Evolutionary conservation across 2,113 vertebrate species (phyloP), one percentile per base, ranked within the genome.

Genomic region (Pholis gunnellus): DNA sequence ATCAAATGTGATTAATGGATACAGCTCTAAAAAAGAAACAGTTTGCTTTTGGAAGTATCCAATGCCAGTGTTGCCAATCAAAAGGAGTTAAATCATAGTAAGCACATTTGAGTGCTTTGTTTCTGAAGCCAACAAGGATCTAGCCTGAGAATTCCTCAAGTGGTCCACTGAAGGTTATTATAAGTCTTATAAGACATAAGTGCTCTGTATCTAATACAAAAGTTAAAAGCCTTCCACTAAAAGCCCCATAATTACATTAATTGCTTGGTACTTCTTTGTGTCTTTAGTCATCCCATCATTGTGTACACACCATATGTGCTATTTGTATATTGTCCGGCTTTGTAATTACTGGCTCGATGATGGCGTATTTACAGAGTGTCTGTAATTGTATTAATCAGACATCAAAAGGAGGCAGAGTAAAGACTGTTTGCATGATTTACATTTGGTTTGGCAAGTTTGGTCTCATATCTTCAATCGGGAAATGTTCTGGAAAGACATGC

Each of bases 321-420:
- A 44, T 90, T 85, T 84, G 69, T 75, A 75, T 81, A 79, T 61
- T 72, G 64, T 85, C 56, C 75, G 73, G 22, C 48, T 89, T 84
- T 75, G 78, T 78, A 72, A 84, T 76, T 67, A 84, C 78, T 73
- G 57, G 48, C 72, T 80, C 25, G 40, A 78, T 79, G 38, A 82
- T 82, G 72, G 66, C 38, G 64, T 86, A 46, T 83, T 65, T 54
- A 59, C 20, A 46, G 54, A 63, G 54, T 38, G 48, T 66, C 42
- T 86, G 56, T 27, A 34, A 78, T 60, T 80, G 69, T 56, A 70
- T 89, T 83, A 77, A 85, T 82, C 54, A 82, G 60, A 84, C 72
- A 88, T 83, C 60, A 89, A 89, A 85, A 65, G 20, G 40, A 61
- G 44, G 38, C 52, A 52, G 31, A 79, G 31, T 27, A 18, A 85